Evolutionary conservation across 2,113 vertebrate species (phyloP).

Genomic region (Climacteris rufus): DNA sequence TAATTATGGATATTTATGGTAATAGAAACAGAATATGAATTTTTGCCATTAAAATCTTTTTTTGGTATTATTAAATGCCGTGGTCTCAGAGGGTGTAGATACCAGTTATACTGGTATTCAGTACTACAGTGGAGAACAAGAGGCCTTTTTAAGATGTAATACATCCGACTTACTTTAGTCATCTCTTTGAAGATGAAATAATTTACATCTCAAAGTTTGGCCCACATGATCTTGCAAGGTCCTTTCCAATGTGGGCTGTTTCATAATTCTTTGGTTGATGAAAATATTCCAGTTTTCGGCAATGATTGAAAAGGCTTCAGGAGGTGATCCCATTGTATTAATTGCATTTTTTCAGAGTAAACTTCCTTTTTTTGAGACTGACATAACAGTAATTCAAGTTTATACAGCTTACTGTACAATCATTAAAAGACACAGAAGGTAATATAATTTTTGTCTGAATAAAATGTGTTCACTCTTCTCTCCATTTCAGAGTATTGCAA

Average conservation of each 20-base stretch:
- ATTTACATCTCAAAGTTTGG: background rate
- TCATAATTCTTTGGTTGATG: background rate
- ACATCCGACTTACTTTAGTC: background rate
- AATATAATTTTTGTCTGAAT: background rate
- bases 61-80: background rate
- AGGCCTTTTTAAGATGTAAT: background rate
- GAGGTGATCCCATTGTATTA: background rate
- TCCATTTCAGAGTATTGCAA: background rate
- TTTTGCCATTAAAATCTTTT: background rate
- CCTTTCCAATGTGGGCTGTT: background rate
- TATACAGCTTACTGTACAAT: background rate
- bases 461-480: background rate
- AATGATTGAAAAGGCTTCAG: background rate
- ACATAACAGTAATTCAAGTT: background rate
- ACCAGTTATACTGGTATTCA: background rate
- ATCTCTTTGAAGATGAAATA: background rate
- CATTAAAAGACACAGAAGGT: background rate
- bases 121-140: background rate
- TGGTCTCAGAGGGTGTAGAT: background rate
- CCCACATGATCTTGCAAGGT: background rate
- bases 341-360: background rate
- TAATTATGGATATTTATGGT: background rate
- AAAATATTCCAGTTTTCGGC: background rate
- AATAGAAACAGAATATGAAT: background rate
- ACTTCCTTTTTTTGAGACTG: background rate